Evolutionary conservation across 2,888 invertebrate genomes (phyloP), one percentile per base, ranked within the genome.

Genomic region (Fabriciana adippe): DNA sequence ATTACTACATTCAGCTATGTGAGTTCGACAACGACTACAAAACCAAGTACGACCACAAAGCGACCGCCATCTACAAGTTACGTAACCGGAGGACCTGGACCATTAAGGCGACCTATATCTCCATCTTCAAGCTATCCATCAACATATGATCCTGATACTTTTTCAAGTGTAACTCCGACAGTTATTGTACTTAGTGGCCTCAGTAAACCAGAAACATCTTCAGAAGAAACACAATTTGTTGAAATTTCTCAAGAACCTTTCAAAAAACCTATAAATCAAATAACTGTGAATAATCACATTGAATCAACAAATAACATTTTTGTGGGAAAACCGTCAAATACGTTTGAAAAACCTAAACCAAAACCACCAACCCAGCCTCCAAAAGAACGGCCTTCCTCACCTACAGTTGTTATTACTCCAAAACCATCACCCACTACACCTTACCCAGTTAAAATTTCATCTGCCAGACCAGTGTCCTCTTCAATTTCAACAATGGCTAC

Each of bases 371-470:
- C 48, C 15, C 50, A 61, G 0, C 70, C 76, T 18, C 75, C 73
- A 11, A 93, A 93, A 11, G 93, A 94, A 50, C 89, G 89, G 64
- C 94, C 89, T 0, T 86, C 95, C 13, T 93, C 93, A 1, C 94
- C 95, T 1, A 95, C 95, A 0, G 91, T 95, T 6, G 88, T 95
- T 4, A 95, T 95, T 14, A 96, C 96, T 3, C 95, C 95, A 3
- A 96, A 95, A 80, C 96, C 95, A 1, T 93, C 93, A 0, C 82
- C 87, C 0, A 89, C 92, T 0, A 88, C 89, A 18, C 89, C 90
- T 2, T 88, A 84, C 35, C 88, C 91, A 14, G 75, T 82, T 1
- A 88, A 83, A 73, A 73, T 57, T 48, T 21, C 66, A 41, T 21
- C 81, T 3, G 82, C 82, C 0, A 81, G 79, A 68, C 81, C 86